phyloP scores from a whole-genome alignment of 2,888 invertebrate genomes.

The Macrophya alboannulata region DNA sequence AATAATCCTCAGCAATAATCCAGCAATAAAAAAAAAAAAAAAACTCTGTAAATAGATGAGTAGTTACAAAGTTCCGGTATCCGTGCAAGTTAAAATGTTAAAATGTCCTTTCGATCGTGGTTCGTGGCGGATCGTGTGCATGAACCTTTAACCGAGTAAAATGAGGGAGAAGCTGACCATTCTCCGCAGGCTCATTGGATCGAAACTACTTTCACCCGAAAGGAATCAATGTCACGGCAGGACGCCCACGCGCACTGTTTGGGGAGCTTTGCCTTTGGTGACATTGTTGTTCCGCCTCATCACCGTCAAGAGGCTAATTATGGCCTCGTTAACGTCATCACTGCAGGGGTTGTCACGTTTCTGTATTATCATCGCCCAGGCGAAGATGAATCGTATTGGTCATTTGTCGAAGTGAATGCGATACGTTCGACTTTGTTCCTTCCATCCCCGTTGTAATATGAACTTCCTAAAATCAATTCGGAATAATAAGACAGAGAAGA shows the following conservation, averaged over 20 bases:
- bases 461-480: neutral
- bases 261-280: constrained; percentile 10
- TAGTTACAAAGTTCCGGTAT: too few species aligned
- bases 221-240: constrained; percentile 40
- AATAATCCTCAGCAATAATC: neutral
- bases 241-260: constrained; percentile 31
- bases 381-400: neutral
- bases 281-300: constrained; percentile 38
- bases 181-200: constrained; percentile 27
- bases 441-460: neutral
- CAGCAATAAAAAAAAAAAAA: neutral
- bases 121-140: neutral
- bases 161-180: neutral
- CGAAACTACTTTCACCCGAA: constrained; percentile 8
- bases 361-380: neutral
- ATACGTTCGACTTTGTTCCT: neutral
- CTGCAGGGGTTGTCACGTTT: constrained; percentile 21
- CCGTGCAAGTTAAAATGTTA: neutral
- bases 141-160: neutral
- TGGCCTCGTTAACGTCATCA: constrained; percentile 20
- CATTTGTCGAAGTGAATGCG: neutral
- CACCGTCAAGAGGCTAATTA: constrained; percentile 36
- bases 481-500: neutral
- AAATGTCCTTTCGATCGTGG: neutral
- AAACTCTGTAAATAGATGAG: too few species aligned